These are phyloP conservation scores for Xestobium rufovillosum DNA, from an alignment of 2,888 invertebrate genomes.

Conservation along the genomic window DNA sequence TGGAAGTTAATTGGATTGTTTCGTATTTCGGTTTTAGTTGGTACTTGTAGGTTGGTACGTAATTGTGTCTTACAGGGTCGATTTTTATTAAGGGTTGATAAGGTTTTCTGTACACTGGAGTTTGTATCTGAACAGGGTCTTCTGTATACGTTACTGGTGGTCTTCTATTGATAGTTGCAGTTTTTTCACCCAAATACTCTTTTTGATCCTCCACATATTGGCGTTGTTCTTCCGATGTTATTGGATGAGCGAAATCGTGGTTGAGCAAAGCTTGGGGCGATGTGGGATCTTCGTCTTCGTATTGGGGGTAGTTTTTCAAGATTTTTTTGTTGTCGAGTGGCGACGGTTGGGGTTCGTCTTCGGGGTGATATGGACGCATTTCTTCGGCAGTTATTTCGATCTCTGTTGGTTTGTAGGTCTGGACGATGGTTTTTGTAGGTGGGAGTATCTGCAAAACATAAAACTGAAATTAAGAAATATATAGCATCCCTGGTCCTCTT, in stretches of 20 bases:
- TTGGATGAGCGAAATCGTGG: conserved; percentile 13
- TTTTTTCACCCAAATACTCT: conserved; percentile 12
- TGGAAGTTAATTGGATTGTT: conserved; percentile 9
- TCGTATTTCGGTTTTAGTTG: conserved; percentile 9
- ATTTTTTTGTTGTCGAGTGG: conserved; percentile 14
- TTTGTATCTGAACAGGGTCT: background rate
- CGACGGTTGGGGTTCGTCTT: background rate
- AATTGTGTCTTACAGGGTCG: background rate
- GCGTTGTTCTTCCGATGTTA: conserved; percentile 13
- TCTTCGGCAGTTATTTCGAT: conserved; percentile 34
- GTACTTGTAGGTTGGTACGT: conserved; percentile 13
- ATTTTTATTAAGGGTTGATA: background rate
- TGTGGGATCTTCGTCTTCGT: conserved; percentile 4
- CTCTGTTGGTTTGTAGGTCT: conserved; percentile 37
- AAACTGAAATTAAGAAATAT: conserved; percentile 18
- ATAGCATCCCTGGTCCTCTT: too few relatives aligned
- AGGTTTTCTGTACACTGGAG: too few relatives aligned
- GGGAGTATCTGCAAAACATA: conserved; percentile 5
- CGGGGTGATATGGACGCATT: background rate
- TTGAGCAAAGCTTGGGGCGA: conserved; percentile 5
- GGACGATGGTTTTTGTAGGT: conserved; percentile 32
- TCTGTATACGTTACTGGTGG: background rate
- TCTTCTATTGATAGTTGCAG: background rate
- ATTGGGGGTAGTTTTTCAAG: conserved; percentile 5
- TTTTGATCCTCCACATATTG: conserved; percentile 16